Evolutionary conservation across 2,113 vertebrate species (phyloP), one percentile per base, ranked within the genome.

Genomic region (Zosterops borbonicus): DNA sequence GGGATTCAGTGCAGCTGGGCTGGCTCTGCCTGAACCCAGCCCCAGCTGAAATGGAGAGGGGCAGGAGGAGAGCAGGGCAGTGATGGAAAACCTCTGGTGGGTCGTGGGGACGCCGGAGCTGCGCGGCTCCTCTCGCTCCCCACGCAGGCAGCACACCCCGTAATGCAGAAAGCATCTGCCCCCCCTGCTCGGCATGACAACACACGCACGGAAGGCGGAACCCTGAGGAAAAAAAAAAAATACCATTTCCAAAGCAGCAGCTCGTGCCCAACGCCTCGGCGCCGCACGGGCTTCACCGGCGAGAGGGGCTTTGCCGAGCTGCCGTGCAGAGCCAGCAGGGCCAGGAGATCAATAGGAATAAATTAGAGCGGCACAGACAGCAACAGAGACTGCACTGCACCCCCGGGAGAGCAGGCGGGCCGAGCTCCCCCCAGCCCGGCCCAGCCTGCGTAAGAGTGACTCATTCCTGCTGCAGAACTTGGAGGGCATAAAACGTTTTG

Each of bases 291-390:
- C 70, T 87, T 87, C 17, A 7, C 3, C 5, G 0, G 20, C 5
- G 5, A 78, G 67, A 31, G 4, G 20, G 76, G 92, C n/a, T 78
- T 44, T 6, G 55, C 65, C 15, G 18, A 27, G 70, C 74, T 29
- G 52, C 55, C 21, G 39, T 12, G 70, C 83, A 27, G 7, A 79
- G 77, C 41, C 6, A 81, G 76, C 82, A 25, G 71, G 58, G 47
- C 70, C 64, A 59, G 71, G 60, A 86, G 93, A 96, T 96, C 96
- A 60, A 94, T 95, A 59, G 44, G 96, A 96, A 96, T 90, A 95
- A 95, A 95, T 95, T n/a, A 97, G 87, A 89, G 33, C 0, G 6
- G 93, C 50, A 59, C 81, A 93, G 95, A 75, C 91, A 81, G 86
- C 73, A 77, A 50, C 13, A 71, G 68, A 96, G 94, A 71, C 90